Evolutionary conservation across 2,888 invertebrate genomes (phyloP).

Genomic region (Cerastoderma edule): DNA sequence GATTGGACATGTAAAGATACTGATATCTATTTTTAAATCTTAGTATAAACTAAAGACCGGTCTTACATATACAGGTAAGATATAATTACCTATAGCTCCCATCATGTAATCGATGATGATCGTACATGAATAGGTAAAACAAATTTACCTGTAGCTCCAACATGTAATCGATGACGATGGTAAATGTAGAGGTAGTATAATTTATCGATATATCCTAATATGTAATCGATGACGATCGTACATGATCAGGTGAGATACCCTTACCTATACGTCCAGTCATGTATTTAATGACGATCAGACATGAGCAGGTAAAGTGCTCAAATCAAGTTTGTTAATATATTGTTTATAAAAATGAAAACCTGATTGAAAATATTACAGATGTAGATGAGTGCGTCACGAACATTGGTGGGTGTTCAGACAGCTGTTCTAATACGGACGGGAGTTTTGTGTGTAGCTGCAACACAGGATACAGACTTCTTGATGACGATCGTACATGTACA

Average conservation of each 20-base stretch:
- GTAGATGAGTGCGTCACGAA: background rate
- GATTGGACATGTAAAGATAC: no score
- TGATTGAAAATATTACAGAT: no score
- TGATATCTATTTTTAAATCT: no score
- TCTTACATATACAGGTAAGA: no score
- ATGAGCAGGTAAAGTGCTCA: background rate
- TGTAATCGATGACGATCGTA: background rate
- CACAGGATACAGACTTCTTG: slow-evolving; percentile 11
- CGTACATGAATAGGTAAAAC: slow-evolving; percentile 22
- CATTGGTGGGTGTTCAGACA: slow-evolving; percentile 21
- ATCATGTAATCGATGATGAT: no score
- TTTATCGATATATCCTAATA: background rate
- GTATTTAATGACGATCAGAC: background rate
- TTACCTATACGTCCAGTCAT: no score
- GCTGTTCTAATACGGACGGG: slow-evolving; percentile 27
- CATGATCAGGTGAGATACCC: no score
- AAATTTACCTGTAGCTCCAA: slow-evolving; percentile 26
- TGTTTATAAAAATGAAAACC: no score
- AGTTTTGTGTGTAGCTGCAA: slow-evolving; percentile 25
- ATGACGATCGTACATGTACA: background rate
- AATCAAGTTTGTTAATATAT: background rate
- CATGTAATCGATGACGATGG: slow-evolving; percentile 10
- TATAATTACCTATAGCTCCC: no score
- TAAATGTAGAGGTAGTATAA: slow-evolving; percentile 24
- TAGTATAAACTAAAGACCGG: no score